These are phyloP conservation scores for Ptychadena robeensis DNA, from an alignment of 2,797 vertebrate genomes.

Conservation along the genomic window DNA sequence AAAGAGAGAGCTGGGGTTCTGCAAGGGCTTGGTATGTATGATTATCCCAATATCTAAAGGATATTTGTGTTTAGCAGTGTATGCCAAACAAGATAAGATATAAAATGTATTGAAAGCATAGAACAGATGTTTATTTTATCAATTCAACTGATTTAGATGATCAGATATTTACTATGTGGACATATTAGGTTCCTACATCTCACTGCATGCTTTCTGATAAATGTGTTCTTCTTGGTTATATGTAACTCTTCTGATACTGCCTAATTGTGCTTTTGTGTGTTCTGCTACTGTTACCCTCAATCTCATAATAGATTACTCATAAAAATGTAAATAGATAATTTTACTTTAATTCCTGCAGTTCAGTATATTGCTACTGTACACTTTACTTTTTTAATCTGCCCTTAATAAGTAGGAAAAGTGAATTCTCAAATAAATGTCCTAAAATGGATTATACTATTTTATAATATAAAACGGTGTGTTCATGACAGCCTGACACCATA, in stretches of 20 bases:
- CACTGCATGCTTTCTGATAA: conserved; percentile 1
- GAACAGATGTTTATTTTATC: background rate
- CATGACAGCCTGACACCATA: too few species aligned
- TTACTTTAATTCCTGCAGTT: too few species aligned
- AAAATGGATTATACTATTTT: too few species aligned
- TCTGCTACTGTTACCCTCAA: background rate
- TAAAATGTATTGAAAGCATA: background rate
- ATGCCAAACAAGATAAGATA: background rate
- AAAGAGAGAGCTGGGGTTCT: conserved; percentile 71
- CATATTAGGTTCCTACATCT: background rate
- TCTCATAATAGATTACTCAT: too few species aligned
- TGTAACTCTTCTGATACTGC: background rate
- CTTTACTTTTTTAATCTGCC: too few species aligned
- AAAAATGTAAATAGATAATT: too few species aligned
- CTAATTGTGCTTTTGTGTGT: conserved; percentile 7
- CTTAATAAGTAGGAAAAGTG: too few species aligned
- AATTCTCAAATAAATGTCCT: too few species aligned
- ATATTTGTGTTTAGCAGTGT: too few species aligned
- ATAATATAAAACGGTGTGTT: too few species aligned
- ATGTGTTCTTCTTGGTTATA: background rate
- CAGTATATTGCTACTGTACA: too few species aligned
- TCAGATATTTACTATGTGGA: background rate
- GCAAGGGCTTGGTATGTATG: conserved; percentile 80
- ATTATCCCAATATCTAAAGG: background rate
- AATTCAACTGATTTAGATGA: background rate